Evolutionary conservation across 2,797 vertebrate genomes (phyloP).

Genomic region (Smutsia temminckii): DNA sequence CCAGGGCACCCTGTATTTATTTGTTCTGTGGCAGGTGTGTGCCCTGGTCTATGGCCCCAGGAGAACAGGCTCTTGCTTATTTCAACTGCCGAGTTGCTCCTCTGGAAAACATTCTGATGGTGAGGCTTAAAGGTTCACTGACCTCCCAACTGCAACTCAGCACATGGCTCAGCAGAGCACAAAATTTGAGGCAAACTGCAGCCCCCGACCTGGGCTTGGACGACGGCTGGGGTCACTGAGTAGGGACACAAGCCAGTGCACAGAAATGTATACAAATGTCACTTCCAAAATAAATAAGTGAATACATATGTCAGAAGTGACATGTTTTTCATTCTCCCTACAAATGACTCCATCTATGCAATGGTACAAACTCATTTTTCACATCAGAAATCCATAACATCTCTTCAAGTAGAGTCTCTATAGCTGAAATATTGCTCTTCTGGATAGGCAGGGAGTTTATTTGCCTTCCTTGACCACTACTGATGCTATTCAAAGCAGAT

Average conservation of each 20-base stretch:
- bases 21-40: not conserved
- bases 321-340: constrained; percentile 67
- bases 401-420: constrained; percentile 65
- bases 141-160: constrained; percentile 73
- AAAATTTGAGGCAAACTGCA: constrained; percentile 67
- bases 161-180: constrained; percentile 76
- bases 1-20: not conserved
- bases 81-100: constrained; percentile 47
- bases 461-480: not conserved
- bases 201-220: constrained; percentile 73
- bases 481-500: not conserved
- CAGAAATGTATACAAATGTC: constrained; percentile 75
- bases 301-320: constrained; percentile 75
- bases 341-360: constrained; percentile 73
- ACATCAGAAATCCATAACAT: constrained; percentile 80
- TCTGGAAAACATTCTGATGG: not conserved
- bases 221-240: constrained; percentile 73
- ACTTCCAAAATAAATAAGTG: not conserved
- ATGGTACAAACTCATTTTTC: constrained; percentile 77
- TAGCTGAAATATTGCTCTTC: constrained; percentile 14
- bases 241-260: constrained; percentile 73
- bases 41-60: not conserved
- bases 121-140: constrained; percentile 45
- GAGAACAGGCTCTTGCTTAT: not conserved
- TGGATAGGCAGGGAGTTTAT: not conserved